phyloP scores from a whole-genome alignment of 2,797 vertebrate species.

The Periparus ater region DNA sequence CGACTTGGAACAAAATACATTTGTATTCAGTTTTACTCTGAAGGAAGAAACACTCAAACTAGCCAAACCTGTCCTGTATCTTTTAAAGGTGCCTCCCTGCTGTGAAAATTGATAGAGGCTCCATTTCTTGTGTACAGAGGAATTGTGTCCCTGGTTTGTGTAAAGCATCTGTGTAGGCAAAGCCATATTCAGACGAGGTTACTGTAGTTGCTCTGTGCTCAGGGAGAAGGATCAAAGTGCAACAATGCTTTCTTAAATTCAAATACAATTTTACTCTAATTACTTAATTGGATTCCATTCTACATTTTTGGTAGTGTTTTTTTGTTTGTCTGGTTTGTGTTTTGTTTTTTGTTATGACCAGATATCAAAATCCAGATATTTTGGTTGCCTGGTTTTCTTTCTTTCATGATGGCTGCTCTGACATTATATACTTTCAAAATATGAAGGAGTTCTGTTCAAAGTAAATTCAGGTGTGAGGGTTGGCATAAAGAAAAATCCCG shows the following conservation, averaged over 20 bases:
- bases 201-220: not conserved
- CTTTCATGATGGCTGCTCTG: not conserved
- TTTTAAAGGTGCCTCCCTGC: not conserved
- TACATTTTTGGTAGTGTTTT: not conserved
- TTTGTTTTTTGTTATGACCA: not conserved
- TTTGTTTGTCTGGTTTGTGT: not conserved
- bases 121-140: not conserved
- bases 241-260: not conserved
- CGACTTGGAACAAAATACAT: not conserved
- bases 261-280: not conserved
- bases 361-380: not conserved
- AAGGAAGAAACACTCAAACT: not conserved
- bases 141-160: not conserved
- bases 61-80: not conserved
- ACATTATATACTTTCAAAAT: not conserved
- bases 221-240: not conserved
- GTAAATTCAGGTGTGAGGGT: not conserved
- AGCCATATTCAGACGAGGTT: not conserved
- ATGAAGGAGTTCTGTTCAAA: not conserved
- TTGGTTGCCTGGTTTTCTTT: not conserved
- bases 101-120: not conserved
- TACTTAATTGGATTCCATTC: not conserved
- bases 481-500: not conserved
- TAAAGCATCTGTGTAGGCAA: not conserved
- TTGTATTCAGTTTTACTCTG: not conserved